Base-by-base conservation (phyloP, 1,140 invertebrate genomes). In the Eurosta solidaginis region DNA sequence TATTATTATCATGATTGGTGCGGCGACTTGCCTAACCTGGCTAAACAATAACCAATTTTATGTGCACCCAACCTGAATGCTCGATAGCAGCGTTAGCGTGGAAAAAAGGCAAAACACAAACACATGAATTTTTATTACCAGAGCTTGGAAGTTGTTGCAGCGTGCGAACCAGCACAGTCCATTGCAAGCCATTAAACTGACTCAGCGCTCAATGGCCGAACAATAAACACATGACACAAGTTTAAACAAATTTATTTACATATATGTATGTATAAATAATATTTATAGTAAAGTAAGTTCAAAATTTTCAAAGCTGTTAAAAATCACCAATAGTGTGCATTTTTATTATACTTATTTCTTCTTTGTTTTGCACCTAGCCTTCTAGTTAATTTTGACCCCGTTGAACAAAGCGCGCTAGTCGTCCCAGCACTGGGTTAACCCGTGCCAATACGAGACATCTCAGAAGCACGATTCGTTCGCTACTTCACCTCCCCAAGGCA, bases 21-120 rank as follows among this genome's bases (percentile, higher is more conserved):
- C 54, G 54, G 54, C 29, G 54, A 29, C 52, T 59, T 17, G 52
- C 54, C 54, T 29, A 59, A 59, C 54, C 54, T 59, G n/a, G 27
- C 27, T 29, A 17, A 29, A 14, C 54, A 59, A 59, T 59, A 29
- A 59, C n/a, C n/a, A 59, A 59, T 59, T 59, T 10, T 25, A 59
- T 59, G 54, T 59, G 54, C 54, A n/a, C 29, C 54, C 20, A 59
- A 33, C 27, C 54, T 59, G 54, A 29, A 29, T 59, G 25, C 14
- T 1, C 7, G 3, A 33, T 59, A 59, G 54, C 27, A 12, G 27
- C 27, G 27, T 12, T 14, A 33, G 27, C 10, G 27, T 59, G 54
- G 54, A 29, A 33, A 3, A n/a, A 33, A 59, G 27, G 54, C 29
- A 59, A 59, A 59, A 25, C 54, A 33, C 54, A 59, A 36, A 59